Percentiles rank a stretch among this genome's conserved stretches.
These are phyloP conservation scores for Petaurus breviceps DNA, from an alignment of 2,113 vertebrate species.

Conservation along the genomic window DNA sequence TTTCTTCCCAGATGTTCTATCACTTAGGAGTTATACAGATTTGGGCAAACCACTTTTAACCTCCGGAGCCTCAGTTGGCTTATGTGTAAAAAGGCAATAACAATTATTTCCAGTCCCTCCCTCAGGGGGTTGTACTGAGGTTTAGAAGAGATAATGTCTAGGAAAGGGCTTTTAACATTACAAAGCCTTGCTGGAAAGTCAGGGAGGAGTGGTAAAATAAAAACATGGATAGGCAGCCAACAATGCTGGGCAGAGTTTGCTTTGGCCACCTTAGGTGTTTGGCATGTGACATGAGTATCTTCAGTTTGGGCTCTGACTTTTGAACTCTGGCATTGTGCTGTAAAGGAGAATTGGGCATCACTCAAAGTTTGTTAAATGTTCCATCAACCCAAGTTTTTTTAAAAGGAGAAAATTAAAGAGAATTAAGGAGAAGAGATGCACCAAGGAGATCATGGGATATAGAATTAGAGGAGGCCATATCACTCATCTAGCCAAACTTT, in stretches of 20 bases:
- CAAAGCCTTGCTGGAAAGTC: not conserved
- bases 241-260: not conserved
- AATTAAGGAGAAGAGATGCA: not conserved
- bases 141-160: not conserved
- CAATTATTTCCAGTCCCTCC: not conserved
- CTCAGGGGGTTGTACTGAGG: not conserved
- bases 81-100: not conserved
- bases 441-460: not conserved
- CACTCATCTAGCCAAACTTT: not conserved
- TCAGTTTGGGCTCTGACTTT: not conserved
- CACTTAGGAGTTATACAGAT: not conserved
- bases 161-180: not conserved
- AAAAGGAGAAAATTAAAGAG: not conserved
- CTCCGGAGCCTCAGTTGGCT: not conserved
- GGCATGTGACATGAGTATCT: not conserved
- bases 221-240: not conserved
- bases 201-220: not conserved
- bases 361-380: not conserved
- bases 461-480: not conserved
- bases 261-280: not conserved
- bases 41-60: not conserved
- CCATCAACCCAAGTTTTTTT: not conserved
- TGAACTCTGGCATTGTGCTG: not conserved
- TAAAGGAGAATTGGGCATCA: not conserved
- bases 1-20: not conserved